These are phyloP conservation scores for Fragum whitleyi DNA, from an alignment of 2,888 invertebrate genomes.

Conservation along the genomic window DNA sequence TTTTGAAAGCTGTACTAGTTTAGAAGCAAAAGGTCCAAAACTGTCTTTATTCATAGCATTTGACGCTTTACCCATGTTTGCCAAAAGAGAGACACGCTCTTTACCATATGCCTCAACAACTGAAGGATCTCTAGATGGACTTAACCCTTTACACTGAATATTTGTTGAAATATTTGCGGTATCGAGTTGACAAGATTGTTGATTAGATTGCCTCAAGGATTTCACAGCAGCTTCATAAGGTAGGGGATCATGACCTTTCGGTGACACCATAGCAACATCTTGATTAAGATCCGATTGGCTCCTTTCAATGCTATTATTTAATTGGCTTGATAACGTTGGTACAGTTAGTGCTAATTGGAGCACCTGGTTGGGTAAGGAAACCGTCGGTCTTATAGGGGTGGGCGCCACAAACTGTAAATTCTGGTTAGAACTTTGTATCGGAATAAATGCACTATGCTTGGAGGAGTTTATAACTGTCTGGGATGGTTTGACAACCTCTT, in stretches of 20 bases:
- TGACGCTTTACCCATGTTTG: slow-evolving; percentile 43
- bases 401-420: slow-evolving; percentile 67
- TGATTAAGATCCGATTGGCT: slow-evolving; percentile 25
- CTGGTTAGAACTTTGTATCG: slow-evolving; percentile 72
- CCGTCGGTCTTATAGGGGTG: slow-evolving; percentile 77
- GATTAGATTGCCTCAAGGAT: slow-evolving; percentile 31
- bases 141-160: neutral
- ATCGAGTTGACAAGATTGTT: neutral
- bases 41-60: slow-evolving; percentile 8
- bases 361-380: slow-evolving; percentile 69
- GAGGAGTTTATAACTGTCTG: slow-evolving; percentile 43
- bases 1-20: slow-evolving; percentile 65
- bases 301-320: slow-evolving; percentile 34
- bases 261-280: slow-evolving; percentile 45
- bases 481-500: neutral
- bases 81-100: slow-evolving; percentile 38
- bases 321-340: neutral
- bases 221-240: slow-evolving; percentile 66
- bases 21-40: slow-evolving; percentile 68
- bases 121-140: neutral
- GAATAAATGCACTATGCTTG: slow-evolving; percentile 75
- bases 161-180: neutral
- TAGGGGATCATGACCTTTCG: slow-evolving; percentile 56
- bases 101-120: slow-evolving; percentile 8
- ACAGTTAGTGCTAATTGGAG: neutral